Evolutionary conservation across 2,797 vertebrate genomes (phyloP), one percentile per base, ranked within the genome.

Genomic region (Poecile montanus): DNA sequence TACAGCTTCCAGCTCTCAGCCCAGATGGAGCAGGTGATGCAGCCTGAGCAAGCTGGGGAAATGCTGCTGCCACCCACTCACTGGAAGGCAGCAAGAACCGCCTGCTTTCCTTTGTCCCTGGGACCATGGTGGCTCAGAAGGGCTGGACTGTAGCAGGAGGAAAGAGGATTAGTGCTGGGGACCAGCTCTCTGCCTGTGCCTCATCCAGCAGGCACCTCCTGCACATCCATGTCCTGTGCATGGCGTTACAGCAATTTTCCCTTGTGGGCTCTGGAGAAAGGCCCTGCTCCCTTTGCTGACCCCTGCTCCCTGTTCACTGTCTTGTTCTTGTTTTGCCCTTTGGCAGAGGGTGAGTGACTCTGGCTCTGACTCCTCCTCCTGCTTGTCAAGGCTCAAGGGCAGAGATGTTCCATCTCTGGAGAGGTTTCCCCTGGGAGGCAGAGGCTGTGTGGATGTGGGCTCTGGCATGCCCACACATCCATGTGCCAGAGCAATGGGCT

Each of bases 1-100:
- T 96, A 94, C 73, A 60, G 61, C 72, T 72, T 51, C 71, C 72
- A 95, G 45, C 74, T 85, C 93, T 63, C 74, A 89, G 78, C 67
- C 74, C 88, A 92, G 81, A 83, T 45, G 62, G 68, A 92, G 87
- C 57, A 74, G 68, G 50, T 44, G 70, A 62, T 65, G 44, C 66
- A 80, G 81, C 36, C 74, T 0, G 0, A 32, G 44, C 57, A 58
- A 82, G 42, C 71, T 74, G 90, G 36, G 50, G 63, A 80, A 34
- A 21, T 3, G 72, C 36, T 91, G 57, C 62, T 56, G 23, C 29
- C 51, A 75, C 65, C 27, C 29, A 8, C 50, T 40, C 4, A 4
- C 25, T 42, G 57, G 65, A 83, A 60, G 30, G 75, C 70, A 91
- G 61, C 15, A 40, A 68, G 61, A 54, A 47, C 6, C 0, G 0